Evolutionary conservation across 1,140 invertebrate genomes (phyloP), one percentile per base, ranked within the genome.

Genomic region (Camponotus vicinus): DNA sequence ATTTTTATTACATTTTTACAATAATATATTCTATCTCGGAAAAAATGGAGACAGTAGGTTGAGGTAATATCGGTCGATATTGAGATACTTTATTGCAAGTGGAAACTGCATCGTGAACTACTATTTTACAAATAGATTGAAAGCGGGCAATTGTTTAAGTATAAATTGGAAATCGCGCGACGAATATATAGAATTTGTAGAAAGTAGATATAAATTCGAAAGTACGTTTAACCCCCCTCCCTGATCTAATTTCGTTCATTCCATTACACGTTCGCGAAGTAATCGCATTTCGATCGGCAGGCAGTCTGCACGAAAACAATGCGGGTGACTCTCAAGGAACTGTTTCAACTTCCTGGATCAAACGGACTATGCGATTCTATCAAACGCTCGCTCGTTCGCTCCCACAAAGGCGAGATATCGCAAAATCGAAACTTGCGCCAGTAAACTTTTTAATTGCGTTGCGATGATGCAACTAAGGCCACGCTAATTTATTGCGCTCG

Each of bases 391-490:
- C 21, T 77, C 59, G 42, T 27, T 82, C 42, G 32, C 37, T 82
- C n/a, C 42, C 34, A 83, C 79, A 83, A 83, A 83, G 79, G 69
- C 69, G 55, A 57, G 27, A 55, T 71, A 82, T 59, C 67, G 42
- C 79, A 45, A 18, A n/a, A 57, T n/a, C 79, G 67, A 73, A 80
- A 82, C 79, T 82, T 71, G 78, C 67, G 34, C 37, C 55, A 63
- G 49, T 61, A 57, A 85, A 85, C 83, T 85, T 85, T 85, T 85
- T 85, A 85, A 85, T 85, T 85, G 27, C 73, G 73, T 55, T 77
- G 73, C 73, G 27, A 55, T 61, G 42, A 59, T 13, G 11, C 83
- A 32, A 63, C 37, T 66, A 66, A 79, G 37, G 37, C 37, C 9
- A 6, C 45, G 61, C 32, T 79, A 85, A 85, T 85, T 85, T 85